Evolutionary conservation across 2,797 vertebrate genomes (phyloP).

Genomic region (Helostoma temminkii): DNA sequence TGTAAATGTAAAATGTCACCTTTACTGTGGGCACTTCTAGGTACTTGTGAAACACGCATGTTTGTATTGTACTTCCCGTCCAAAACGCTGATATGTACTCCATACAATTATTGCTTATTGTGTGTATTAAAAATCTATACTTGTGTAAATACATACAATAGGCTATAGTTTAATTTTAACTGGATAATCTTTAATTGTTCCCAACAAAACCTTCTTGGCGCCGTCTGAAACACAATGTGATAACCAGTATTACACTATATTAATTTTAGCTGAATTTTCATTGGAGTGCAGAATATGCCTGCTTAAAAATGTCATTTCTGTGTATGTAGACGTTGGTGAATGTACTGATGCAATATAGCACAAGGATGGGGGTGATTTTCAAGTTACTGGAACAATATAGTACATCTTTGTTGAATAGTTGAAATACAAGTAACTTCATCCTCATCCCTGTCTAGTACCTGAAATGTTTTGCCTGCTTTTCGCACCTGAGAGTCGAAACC

Average conservation of each 20-base stretch:
- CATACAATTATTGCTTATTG: conserved; percentile 70
- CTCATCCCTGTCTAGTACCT: conserved; percentile 56
- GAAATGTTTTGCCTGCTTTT: conserved; percentile 51
- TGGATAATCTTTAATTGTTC: conserved; percentile 34
- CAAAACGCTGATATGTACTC: conserved; percentile 67
- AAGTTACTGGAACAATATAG: conserved; percentile 47
- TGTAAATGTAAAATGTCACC: conserved; percentile 79
- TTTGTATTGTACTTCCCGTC: conserved; percentile 76
- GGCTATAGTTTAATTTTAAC: conserved; percentile 66
- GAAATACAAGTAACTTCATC: conserved; percentile 49
- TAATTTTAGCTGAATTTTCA: conserved; percentile 46
- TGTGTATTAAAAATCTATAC: conserved; percentile 68
- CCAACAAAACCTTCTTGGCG: conserved; percentile 19
- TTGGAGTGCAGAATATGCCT: conserved; percentile 54
- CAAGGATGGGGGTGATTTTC: conserved; percentile 64
- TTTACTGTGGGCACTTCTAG: conserved; percentile 75
- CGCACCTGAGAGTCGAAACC: conserved; percentile 26
- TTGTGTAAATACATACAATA: conserved; percentile 76
- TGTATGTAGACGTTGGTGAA: conserved; percentile 76
- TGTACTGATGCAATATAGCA: conserved; percentile 78
- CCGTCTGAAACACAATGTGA: conserved; percentile 33
- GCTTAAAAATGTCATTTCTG: conserved; percentile 52
- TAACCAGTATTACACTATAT: conserved; percentile 34
- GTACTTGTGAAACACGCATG: conserved; percentile 81
- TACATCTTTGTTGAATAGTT: conserved; percentile 2